These are phyloP conservation scores for Pangasius sanitwongsei DNA, from an alignment of 2,797 vertebrate species.

Conservation along the genomic window DNA sequence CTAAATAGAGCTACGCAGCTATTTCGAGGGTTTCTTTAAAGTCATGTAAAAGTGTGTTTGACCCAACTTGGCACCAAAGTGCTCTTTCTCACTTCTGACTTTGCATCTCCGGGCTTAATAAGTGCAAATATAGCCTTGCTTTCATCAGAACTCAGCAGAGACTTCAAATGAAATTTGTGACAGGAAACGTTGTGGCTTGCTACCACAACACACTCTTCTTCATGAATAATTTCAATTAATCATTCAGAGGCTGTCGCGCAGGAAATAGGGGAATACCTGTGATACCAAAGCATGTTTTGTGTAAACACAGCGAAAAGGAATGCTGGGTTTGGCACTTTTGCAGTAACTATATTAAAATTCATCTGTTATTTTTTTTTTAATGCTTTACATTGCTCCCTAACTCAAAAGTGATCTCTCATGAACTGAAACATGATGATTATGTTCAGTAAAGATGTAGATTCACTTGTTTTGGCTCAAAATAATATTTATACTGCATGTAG, in stretches of 20 bases:
- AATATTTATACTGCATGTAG: neutral
- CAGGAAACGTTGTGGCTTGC: conserved; percentile 20
- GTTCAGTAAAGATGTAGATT: neutral
- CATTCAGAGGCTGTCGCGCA: conserved; percentile 9
- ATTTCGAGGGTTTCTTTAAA: conserved; percentile 28
- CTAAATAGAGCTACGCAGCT: neutral
- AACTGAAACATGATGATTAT: neutral
- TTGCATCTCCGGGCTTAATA: conserved; percentile 38
- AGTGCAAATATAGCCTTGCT: conserved; percentile 37
- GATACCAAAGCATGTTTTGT: neutral
- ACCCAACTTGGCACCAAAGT: conserved; percentile 37
- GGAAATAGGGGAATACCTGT: neutral
- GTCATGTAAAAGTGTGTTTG: conserved; percentile 21
- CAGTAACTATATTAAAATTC: neutral
- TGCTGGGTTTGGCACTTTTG: neutral
- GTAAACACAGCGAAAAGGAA: neutral
- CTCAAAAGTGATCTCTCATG: neutral
- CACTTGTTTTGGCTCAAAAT: neutral
- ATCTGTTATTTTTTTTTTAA: neutral
- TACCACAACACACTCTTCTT: conserved; percentile 14
- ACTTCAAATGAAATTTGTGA: conserved; percentile 45
- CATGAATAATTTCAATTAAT: conserved; percentile 37
- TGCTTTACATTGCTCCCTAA: neutral
- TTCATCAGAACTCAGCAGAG: conserved; percentile 39
- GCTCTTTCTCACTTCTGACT: conserved; percentile 7